phyloP scores from a whole-genome alignment of 2,113 vertebrate species.

The Siniperca chuatsi region DNA sequence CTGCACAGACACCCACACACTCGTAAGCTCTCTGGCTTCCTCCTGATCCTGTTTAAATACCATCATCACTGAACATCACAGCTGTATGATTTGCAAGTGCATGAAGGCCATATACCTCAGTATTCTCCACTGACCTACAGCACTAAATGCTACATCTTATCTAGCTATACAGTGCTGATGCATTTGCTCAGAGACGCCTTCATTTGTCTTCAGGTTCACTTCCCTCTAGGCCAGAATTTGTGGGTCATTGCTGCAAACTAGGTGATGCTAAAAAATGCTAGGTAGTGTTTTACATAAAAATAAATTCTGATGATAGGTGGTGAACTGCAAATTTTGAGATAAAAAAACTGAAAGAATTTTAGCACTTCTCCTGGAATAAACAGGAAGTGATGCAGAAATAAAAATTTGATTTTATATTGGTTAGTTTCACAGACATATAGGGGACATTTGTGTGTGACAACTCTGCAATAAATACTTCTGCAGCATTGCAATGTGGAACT shows the following conservation, averaged over 20 bases:
- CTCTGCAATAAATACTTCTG: neutral
- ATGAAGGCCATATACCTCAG: slow-evolving; percentile 30
- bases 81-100: slow-evolving; percentile 55
- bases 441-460: neutral
- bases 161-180: slow-evolving; percentile 4
- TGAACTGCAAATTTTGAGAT: neutral
- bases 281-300: slow-evolving; percentile 1
- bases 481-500: neutral
- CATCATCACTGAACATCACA: slow-evolving; percentile 52
- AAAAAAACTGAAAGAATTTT: neutral
- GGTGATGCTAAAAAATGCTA: neutral
- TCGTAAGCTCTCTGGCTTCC: slow-evolving; percentile 43
- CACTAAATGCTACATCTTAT: slow-evolving; percentile 31
- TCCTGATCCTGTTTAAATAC: slow-evolving; percentile 58
- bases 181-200: slow-evolving; percentile 1
- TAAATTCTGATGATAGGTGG: neutral
- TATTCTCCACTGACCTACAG: slow-evolving; percentile 32
- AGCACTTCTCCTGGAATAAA: neutral
- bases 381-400: slow-evolving; percentile 6
- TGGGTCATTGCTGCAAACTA: slow-evolving; percentile 7
- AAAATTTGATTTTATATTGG: slow-evolving; percentile 3
- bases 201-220: slow-evolving; percentile 13
- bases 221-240: neutral
- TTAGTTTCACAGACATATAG: neutral
- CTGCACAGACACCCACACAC: slow-evolving; percentile 44